phyloP scores from a whole-genome alignment of 2,797 vertebrate genomes.

The Sandelia bainsii region DNA sequence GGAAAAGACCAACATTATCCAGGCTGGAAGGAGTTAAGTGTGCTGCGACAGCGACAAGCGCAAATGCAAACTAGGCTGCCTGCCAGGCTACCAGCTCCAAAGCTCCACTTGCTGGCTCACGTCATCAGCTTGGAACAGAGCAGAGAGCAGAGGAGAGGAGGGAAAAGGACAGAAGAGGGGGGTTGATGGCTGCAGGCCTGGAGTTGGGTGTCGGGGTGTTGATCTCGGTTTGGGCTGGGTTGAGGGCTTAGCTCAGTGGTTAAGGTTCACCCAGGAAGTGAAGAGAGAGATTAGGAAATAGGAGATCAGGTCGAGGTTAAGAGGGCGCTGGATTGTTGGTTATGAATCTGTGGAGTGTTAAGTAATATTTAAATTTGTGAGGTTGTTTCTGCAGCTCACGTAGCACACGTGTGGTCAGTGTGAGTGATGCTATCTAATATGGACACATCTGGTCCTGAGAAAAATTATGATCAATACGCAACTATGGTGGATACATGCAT shows the following conservation, averaged over 20 bases:
- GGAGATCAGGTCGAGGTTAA: conserved; percentile 63
- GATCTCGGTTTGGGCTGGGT: conserved; percentile 59
- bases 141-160: conserved; percentile 43
- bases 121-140: conserved; percentile 86
- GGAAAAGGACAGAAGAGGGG: conserved; percentile 35
- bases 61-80: conserved; percentile 90
- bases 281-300: conserved; percentile 51
- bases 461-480: background rate
- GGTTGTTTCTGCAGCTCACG: conserved; percentile 40
- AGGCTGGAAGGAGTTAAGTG: conserved; percentile 90
- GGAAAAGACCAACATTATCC: conserved; percentile 64
- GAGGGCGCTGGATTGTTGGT: conserved; percentile 51
- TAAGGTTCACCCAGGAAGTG: conserved; percentile 51
- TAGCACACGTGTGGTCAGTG: conserved; percentile 25
- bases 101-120: conserved; percentile 81
- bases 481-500: background rate
- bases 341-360: conserved; percentile 58
- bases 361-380: conserved; percentile 54
- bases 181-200: conserved; percentile 54
- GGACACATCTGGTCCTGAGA: background rate
- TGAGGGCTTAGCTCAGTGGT: conserved; percentile 55
- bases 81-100: conserved; percentile 88
- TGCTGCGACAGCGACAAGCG: conserved; percentile 85
- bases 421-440: background rate
- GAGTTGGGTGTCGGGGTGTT: conserved; percentile 63